A percentile compares a stretch with the other conserved stretches of the same genome.
Evolutionary conservation across 2,797 vertebrate species (phyloP).

Genomic region (Myotis vivesi): DNA sequence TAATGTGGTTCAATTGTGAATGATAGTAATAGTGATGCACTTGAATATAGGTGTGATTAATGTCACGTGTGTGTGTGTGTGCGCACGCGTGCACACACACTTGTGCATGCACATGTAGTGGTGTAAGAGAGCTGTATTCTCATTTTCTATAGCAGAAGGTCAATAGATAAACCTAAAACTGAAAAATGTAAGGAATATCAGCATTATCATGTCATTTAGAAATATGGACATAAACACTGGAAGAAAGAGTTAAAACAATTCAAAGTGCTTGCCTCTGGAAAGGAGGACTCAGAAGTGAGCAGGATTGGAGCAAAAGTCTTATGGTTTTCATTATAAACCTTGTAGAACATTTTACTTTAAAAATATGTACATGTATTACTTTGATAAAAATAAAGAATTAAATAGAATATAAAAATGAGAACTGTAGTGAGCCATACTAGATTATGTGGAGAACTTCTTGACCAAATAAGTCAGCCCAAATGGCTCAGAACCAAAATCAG

Average conservation of each 20-base stretch:
- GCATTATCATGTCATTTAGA: not conserved
- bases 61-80: not conserved
- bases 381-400: constrained; percentile 76
- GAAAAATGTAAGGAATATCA: constrained; percentile 24
- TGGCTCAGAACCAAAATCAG: constrained; percentile 74
- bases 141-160: not conserved
- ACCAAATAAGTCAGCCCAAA: constrained; percentile 70
- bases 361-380: constrained; percentile 76
- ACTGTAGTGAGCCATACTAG: constrained; percentile 51
- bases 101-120: fast-evolving
- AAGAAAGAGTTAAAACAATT: constrained; percentile 53
- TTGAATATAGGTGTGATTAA: not conserved
- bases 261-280: constrained; percentile 41
- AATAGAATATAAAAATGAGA: constrained; percentile 74
- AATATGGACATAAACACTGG: constrained; percentile 8
- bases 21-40: not conserved
- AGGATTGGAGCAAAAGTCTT: constrained; percentile 29
- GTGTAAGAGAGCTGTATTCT: not conserved
- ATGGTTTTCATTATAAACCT: constrained; percentile 74
- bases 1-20: not conserved
- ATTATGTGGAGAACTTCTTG: constrained; percentile 65
- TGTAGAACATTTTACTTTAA: constrained; percentile 75
- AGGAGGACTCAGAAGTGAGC: constrained; percentile 42
- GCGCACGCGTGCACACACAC: not conserved
- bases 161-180: not conserved